A percentile compares a stretch with the other conserved stretches of the same genome.
Evolutionary conservation across 2,797 vertebrate species (phyloP).

Genomic region (Sebastes itinus): DNA sequence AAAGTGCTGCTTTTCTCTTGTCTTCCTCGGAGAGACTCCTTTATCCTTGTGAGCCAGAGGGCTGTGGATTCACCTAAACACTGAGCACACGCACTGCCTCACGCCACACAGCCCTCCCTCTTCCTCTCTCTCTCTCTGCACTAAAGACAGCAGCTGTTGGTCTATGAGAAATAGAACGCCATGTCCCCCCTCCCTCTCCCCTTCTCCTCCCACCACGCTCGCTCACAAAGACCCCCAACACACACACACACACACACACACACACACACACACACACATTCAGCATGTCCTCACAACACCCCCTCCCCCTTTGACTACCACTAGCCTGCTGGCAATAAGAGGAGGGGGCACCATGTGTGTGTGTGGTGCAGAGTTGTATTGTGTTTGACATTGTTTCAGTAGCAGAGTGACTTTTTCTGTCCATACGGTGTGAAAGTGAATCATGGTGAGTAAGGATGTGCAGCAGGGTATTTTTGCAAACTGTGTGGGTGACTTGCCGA

Average conservation of each 20-base stretch:
- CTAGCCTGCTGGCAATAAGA: slow-evolving; percentile 72
- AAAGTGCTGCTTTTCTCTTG: slow-evolving; percentile 34
- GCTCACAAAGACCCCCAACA: slow-evolving; percentile 82
- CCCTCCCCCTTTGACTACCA: slow-evolving; percentile 78
- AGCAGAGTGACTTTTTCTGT: slow-evolving; percentile 66
- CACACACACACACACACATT: slow-evolving; percentile 15
- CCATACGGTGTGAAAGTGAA: slow-evolving; percentile 65
- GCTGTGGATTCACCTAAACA: slow-evolving; percentile 81
- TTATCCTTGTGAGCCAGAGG: slow-evolving; percentile 81
- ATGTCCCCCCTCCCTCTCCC: slow-evolving; percentile 68
- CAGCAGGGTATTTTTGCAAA: slow-evolving; percentile 69
- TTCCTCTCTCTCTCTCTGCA: slow-evolving; percentile 50
- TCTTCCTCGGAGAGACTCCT: slow-evolving; percentile 64
- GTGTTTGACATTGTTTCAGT: slow-evolving; percentile 74
- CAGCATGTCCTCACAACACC: slow-evolving; percentile 76
- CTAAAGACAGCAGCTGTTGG: slow-evolving; percentile 83
- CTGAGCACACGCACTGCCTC: slow-evolving; percentile 78
- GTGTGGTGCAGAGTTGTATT: slow-evolving; percentile 47
- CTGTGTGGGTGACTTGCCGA: slow-evolving; percentile 69
- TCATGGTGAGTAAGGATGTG: slow-evolving; percentile 65
- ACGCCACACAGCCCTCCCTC: slow-evolving; percentile 76
- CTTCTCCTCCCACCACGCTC: slow-evolving; percentile 70
- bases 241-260: slow-evolving; percentile 27
- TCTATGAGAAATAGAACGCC: slow-evolving; percentile 83
- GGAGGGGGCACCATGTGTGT: slow-evolving; percentile 52